phyloP scores from a whole-genome alignment of 2,113 vertebrate species.

The Cathartes aura region DNA sequence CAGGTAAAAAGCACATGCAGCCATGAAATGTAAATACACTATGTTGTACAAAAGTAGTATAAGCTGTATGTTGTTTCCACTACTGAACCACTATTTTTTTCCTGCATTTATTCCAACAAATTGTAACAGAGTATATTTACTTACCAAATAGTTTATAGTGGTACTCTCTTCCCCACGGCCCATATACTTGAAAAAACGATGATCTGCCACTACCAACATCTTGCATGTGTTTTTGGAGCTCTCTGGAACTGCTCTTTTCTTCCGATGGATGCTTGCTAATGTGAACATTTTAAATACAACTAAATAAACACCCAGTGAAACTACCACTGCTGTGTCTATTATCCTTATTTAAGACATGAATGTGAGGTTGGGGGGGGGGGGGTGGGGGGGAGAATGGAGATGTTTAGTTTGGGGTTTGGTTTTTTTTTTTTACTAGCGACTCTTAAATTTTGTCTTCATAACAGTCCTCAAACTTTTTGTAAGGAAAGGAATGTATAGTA shows the following conservation, averaged over 20 bases:
- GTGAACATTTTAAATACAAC: constrained; percentile 45
- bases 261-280: constrained; percentile 73
- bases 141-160: constrained; percentile 95
- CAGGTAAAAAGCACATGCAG: background rate
- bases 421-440: background rate
- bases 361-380: no score
- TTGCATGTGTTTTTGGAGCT: constrained; percentile 91
- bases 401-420: background rate
- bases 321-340: background rate
- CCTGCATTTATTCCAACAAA: background rate
- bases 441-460: background rate
- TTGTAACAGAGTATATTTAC: background rate
- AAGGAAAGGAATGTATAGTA: background rate
- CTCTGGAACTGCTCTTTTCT: constrained; percentile 77
- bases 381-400: background rate
- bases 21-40: background rate
- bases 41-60: background rate
- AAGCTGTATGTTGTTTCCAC: background rate
- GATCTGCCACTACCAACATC: constrained; percentile 93
- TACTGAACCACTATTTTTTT: background rate
- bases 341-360: background rate
- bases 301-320: constrained; percentile 16
- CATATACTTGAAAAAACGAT: constrained; percentile 94
- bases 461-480: background rate
- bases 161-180: constrained; percentile 94